These are phyloP conservation scores for Clarias macrocephalus DNA, from an alignment of 2,113 vertebrate species.

Conservation along the genomic window DNA sequence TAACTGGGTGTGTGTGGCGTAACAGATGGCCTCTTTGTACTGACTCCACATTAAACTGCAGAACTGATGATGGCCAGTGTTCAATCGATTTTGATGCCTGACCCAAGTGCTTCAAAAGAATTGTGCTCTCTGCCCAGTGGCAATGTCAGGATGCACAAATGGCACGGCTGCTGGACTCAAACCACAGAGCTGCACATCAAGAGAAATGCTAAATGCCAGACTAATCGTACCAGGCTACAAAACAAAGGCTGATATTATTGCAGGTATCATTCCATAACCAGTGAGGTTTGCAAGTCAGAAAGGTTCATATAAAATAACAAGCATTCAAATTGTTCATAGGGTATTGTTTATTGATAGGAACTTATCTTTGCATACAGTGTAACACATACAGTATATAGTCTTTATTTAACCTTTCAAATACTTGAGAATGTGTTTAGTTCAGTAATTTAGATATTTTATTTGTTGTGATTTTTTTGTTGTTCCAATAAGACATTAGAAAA, in stretches of 20 bases:
- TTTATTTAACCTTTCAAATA: too few relatives aligned
- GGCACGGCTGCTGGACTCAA: constrained; percentile 12
- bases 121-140: constrained; percentile 20
- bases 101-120: constrained; percentile 29
- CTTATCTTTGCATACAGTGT: background rate
- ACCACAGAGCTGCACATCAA: background rate
- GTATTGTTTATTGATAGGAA: too few relatives aligned
- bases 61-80: background rate
- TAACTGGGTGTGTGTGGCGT: background rate
- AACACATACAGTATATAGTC: too few relatives aligned
- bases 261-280: background rate
- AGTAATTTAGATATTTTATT: background rate
- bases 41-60: constrained; percentile 18
- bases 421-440: background rate
- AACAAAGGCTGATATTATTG: background rate
- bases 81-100: constrained; percentile 12
- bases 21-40: background rate
- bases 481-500: too few relatives aligned
- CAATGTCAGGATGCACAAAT: constrained; percentile 30
- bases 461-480: background rate
- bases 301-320: background rate
- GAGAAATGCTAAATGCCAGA: background rate
- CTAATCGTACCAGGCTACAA: background rate
- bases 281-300: background rate
- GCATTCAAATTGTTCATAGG: background rate